Evolutionary conservation across 2,797 vertebrate species (phyloP), one percentile per base, ranked within the genome.

Genomic region (Microtus californicus): DNA sequence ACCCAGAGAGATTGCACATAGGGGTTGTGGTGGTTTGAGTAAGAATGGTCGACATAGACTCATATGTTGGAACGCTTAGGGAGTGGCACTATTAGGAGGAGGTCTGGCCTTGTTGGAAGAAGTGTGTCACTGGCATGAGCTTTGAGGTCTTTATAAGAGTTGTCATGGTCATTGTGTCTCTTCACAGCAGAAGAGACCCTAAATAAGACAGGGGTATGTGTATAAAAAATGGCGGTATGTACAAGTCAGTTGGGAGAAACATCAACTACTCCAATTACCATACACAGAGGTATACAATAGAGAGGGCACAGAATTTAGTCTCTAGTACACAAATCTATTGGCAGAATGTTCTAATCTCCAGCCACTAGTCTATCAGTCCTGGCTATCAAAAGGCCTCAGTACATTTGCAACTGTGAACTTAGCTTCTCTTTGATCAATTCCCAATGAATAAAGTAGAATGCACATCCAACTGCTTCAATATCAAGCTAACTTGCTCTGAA

Each of bases 391-490:
- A 95, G 92, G n/a, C 54, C 61, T 86, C 63, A 67, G 15, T 86
- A 34, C 61, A 74, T 25, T 78, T 76, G 34, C 15, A 59, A 48
- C 45, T 56, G 27, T 40, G 27, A 95, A 25, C 29, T 77, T 63
- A 27, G 1, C 40, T 89, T 76, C 43, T 93, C 78, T 40, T 90
- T 81, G 40, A 87, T 89, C 48, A 88, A 81, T 63, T 3, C 7
- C 15, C 79, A 71, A 85, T 86, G n/a, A 96, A 92, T 43, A 88
- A 95, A 92, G 51, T 93, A 14, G 19, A 94, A 87, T 21, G 25
- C 12, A 69, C 51, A 74, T 0, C 34, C 56, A 82, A 81, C 9
- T 31, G 45, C 43, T 54, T 89, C n/a, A 54, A 82, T 37, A 85
- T 48, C 77, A 67, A 21, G 54, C 7, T 77, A 97, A 91, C 3